These are phyloP conservation scores for Panagrolaimus sp. DNA, from an alignment of 1,140 invertebrate genomes.

Conservation along the genomic window DNA sequence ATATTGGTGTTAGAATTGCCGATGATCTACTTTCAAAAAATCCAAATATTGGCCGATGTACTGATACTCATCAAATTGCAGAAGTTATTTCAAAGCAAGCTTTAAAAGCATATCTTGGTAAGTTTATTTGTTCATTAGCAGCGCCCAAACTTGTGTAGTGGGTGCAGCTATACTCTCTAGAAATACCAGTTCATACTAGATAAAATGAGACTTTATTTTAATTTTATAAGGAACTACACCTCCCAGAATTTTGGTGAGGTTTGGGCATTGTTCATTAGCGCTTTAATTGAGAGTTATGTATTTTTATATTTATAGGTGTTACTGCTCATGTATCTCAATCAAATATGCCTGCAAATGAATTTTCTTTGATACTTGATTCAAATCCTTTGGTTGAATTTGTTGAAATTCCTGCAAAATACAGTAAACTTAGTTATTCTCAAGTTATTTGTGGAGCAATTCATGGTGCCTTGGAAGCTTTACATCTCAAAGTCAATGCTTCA, in stretches of 20 bases:
- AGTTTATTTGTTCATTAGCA: no score
- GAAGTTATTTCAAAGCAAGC: slow-evolving; percentile 78
- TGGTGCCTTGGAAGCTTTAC: slow-evolving; percentile 98
- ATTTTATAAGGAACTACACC: no score
- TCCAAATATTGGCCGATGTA: slow-evolving; percentile 75
- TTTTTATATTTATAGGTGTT: slow-evolving; percentile 74
- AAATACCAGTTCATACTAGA: no score
- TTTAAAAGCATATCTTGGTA: slow-evolving; percentile 50
- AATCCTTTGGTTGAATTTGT: slow-evolving; percentile 98
- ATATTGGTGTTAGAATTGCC: slow-evolving; percentile 91
- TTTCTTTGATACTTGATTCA: slow-evolving; percentile 85
- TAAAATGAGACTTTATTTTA: no score
- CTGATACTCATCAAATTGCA: slow-evolving; percentile 91
- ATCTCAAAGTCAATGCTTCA: slow-evolving; percentile 68
- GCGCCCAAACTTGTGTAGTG: no score
- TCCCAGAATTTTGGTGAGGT: no score
- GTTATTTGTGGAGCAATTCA: slow-evolving; percentile 84
- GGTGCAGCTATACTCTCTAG: no score
- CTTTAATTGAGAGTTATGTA: no score
- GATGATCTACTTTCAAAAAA: slow-evolving; percentile 92
- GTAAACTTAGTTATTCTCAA: slow-evolving; percentile 81
- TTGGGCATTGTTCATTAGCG: no score
- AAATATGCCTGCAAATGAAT: slow-evolving; percentile 73
- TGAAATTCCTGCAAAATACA: slow-evolving; percentile 82
- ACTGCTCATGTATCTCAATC: slow-evolving; percentile 67